Conservation (phyloP, 2,888 invertebrate genomes). For the Papilio protenor region DNA sequence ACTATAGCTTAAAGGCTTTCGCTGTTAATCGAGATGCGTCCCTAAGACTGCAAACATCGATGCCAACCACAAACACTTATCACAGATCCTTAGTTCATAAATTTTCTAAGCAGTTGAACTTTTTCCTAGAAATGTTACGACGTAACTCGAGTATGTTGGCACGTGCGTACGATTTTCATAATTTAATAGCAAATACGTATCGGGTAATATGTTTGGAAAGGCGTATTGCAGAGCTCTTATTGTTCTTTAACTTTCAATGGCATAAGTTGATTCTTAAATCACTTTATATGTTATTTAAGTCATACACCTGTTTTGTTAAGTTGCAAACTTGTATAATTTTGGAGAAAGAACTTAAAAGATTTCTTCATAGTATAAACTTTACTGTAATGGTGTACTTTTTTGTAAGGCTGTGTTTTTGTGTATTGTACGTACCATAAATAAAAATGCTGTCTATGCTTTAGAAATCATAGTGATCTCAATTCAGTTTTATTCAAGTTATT, state of each 20-base stretch:
- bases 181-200: slow-evolving; percentile 57
- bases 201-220: neutral
- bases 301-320: slow-evolving; percentile 6
- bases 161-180: slow-evolving; percentile 56
- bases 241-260: slow-evolving; percentile 28
- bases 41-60: neutral
- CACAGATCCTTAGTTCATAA: neutral
- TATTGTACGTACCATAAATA: too few species aligned
- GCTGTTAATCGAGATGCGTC: neutral
- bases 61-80: neutral
- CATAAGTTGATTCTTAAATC: slow-evolving; percentile 26
- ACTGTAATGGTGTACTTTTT: neutral
- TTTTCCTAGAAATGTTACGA: slow-evolving; percentile 12
- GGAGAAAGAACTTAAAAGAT: neutral
- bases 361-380: neutral
- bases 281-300: neutral
- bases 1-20: neutral
- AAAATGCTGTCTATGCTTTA: too few species aligned
- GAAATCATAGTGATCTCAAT: too few species aligned
- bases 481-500: too few species aligned
- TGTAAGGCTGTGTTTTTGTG: neutral
- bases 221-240: slow-evolving; percentile 18
- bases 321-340: neutral
- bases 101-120: slow-evolving; percentile 3
- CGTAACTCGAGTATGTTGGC: slow-evolving; percentile 45